Evolutionary conservation across 2,888 invertebrate genomes (phyloP), one percentile per base, ranked within the genome.

Genomic region (Troilus luridus): DNA sequence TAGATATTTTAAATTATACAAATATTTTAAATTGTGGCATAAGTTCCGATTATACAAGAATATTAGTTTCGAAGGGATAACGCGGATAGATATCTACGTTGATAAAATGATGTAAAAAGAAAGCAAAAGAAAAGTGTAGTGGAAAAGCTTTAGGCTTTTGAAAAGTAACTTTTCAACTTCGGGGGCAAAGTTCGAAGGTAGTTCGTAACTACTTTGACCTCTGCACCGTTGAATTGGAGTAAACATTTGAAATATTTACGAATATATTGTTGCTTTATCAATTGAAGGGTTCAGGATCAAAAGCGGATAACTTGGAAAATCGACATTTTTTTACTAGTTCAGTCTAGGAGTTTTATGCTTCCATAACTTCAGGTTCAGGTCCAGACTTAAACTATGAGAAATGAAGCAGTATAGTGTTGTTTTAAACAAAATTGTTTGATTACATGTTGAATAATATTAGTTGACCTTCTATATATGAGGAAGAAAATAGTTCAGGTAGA

Each of bases 191-290:
- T 77, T 77, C 17, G 72, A 77, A 77, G 72, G 41, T 41, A 41
- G 72, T 77, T 77, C 17, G 7, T 41, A 77, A 77, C 72, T 77
- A 77, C 72, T 77, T 77, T 41, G 72, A 77, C 41, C 72, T 77
- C 27, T 8, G 7, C 41, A 41, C 8, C 27, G 72, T 77, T 41
- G 41, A 41, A 77, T 41, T 19, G 72, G 27, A 12, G 72, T 17
- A 41, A 77, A 67, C 14, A 77, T 21, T 17, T 41, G 19, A 8
- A 7, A 77, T 27, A 77, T 72, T 72, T 77, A 77, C 72, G 19
- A 24, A 19, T 10, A 19, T 27, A 41, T 2, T 2, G 41, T 14
- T 6, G n/a, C 24, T 12, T n/a, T 9, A 67, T 67, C 10, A 14
- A 24, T n/a, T 67, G 41, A 41, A 41, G 41, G 41, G 41, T 41